Evolutionary conservation across 2,888 invertebrate genomes (phyloP).

Genomic region (Phlogophora meticulosa): DNA sequence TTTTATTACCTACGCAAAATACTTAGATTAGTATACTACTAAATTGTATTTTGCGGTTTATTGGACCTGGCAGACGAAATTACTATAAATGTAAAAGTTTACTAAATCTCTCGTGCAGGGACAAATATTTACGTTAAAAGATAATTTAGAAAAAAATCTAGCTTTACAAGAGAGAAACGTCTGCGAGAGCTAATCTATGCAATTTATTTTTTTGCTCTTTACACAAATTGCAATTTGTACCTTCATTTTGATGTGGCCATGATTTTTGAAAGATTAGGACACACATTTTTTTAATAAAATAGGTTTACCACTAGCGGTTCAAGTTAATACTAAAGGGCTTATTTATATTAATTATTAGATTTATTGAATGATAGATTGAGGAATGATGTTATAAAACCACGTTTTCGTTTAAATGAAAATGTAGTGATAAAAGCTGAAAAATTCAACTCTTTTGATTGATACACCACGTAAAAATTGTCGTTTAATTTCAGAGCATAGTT

Average conservation of each 20-base stretch:
- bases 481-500: no score
- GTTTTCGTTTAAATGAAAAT: no score
- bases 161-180: slow-evolving; percentile 26
- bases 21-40: background rate
- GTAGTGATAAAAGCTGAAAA: no score
- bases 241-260: slow-evolving; percentile 35
- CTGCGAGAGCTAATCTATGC: slow-evolving; percentile 43
- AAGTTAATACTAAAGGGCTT: no score
- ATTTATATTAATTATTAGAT: no score
- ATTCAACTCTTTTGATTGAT: no score
- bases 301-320: no score
- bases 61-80: slow-evolving; percentile 10
- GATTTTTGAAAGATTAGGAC: background rate
- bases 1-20: background rate
- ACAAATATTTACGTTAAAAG: slow-evolving; percentile 47
- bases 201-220: slow-evolving; percentile 48
- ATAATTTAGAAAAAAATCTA: slow-evolving; percentile 28
- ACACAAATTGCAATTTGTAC: slow-evolving; percentile 58
- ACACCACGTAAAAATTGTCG: no score
- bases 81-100: slow-evolving; percentile 20
- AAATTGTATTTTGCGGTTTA: slow-evolving; percentile 23
- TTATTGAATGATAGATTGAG: no score
- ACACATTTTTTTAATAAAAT: no score
- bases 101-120: background rate
- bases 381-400: no score